phyloP scores from a whole-genome alignment of 2,797 vertebrate genomes.

The Pseudopleuronectes americanus region DNA sequence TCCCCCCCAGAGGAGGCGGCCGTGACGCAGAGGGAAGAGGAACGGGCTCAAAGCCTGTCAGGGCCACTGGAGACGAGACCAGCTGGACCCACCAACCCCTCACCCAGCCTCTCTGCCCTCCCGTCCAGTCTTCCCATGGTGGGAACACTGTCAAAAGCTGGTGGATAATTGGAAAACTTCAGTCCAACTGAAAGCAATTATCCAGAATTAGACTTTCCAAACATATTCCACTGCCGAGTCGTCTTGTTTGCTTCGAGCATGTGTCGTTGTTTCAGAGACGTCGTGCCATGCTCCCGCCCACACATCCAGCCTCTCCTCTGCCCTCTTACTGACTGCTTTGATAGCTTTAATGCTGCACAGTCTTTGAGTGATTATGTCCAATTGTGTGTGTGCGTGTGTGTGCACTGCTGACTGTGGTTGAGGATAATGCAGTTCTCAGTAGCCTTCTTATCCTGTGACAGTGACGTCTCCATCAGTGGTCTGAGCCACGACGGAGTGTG shows the following conservation, averaged over 20 bases:
- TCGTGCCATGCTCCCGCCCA: constrained; percentile 31
- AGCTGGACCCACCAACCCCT: constrained; percentile 67
- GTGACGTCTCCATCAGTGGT: constrained; percentile 72
- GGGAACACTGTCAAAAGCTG: constrained; percentile 68
- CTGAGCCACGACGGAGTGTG: constrained; percentile 61
- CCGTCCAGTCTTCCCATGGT: constrained; percentile 59
- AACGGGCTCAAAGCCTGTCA: constrained; percentile 59
- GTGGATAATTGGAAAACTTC: constrained; percentile 81
- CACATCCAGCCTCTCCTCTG: constrained; percentile 31
- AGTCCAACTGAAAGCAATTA: constrained; percentile 82
- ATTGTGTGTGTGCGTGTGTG: constrained; percentile 17
- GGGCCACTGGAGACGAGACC: constrained; percentile 69
- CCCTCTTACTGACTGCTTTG: constrained; percentile 34
- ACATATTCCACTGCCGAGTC: constrained; percentile 69
- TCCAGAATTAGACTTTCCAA: constrained; percentile 77
- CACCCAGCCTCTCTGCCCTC: constrained; percentile 45
- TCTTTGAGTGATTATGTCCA: constrained; percentile 32
- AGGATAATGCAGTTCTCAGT: constrained; percentile 62
- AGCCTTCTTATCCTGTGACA: constrained; percentile 66
- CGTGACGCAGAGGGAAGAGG: constrained; percentile 63
- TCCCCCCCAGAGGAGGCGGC: constrained; percentile 47
- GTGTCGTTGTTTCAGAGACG: constrained; percentile 57
- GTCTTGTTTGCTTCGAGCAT: constrained; percentile 61
- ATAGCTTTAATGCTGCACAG: constrained; percentile 41
- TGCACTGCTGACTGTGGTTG: constrained; percentile 38